Evolutionary conservation across 2,797 vertebrate species (phyloP), one percentile per base, ranked within the genome.

Genomic region (Harpagifer antarcticus): DNA sequence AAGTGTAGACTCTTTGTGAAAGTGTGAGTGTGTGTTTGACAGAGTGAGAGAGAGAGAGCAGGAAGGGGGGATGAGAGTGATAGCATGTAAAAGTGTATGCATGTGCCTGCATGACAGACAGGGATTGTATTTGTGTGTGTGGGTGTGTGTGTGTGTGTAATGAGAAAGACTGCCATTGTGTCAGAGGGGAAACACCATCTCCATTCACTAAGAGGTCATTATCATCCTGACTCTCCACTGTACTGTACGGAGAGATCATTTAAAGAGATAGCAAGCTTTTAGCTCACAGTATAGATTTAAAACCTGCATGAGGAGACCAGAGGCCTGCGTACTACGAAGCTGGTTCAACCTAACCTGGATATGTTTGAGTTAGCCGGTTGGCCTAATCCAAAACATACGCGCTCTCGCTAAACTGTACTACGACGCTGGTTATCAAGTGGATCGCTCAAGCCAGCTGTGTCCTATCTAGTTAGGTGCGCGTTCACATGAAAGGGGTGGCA

Each of bases 101-200:
- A 78, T 84, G 77, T 31, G 78, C 81, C 68, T 83, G 65, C 42
- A 67, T 47, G 61, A 63, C 44, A 74, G 73, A 88, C 86, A 90
- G 83, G 80, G 86, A 83, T 78, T 63, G 83, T 64, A 72, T 64
- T 78, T 59, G 47, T 65, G 61, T 55, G 63, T 83, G 74, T 23
- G 64, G 71, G 73, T 77, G 73, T 45, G 60, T 43, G 58, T 60
- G 48, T 72, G 61, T 57, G 58, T 50, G 77, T 79, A 77, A 65
- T 73, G 79, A 86, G 78, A 93, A 93, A 83, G 91, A 70, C 65
- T 13, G 63, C 68, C 69, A 90, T 92, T 93, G 93, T 92, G 67
- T 85, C 68, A 78, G 57, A 90, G 68, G 75, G 89, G 85, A 92
- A 91, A 90, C 54, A 69, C 87, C 78, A 86, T 61, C 86, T 90